Conservation (phyloP, 2,888 invertebrate genomes). For the Lampropteryx suffumata region DNA sequence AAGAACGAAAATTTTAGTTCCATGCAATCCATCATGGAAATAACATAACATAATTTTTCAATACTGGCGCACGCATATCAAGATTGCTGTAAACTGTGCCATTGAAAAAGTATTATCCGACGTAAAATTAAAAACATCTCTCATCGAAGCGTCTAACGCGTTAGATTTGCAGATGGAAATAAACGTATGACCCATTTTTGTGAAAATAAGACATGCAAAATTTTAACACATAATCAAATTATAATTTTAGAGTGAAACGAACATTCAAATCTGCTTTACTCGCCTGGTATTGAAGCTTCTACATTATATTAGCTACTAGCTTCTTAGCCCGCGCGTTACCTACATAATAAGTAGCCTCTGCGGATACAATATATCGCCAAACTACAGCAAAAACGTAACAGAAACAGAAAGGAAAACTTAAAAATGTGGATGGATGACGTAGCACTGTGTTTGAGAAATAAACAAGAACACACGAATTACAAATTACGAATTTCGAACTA, state of each 20-base stretch:
- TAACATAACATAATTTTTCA: neutral
- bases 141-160: constrained; percentile 17
- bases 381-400: too few relatives aligned
- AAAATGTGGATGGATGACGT: too few relatives aligned
- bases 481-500: neutral
- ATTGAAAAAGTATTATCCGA: constrained; percentile 12
- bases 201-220: constrained; percentile 22
- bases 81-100: constrained; percentile 2
- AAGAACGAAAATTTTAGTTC: too few relatives aligned
- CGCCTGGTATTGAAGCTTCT: neutral
- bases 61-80: neutral
- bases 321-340: too few relatives aligned
- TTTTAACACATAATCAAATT: constrained; percentile 6
- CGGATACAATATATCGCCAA: too few relatives aligned
- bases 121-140: constrained; percentile 16
- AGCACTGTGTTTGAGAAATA: neutral
- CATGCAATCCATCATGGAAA: too few relatives aligned
- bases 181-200: constrained; percentile 31
- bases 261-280: neutral
- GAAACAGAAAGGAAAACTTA: too few relatives aligned
- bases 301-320: too few relatives aligned
- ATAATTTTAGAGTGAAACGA: neutral
- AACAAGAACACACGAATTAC: too few relatives aligned
- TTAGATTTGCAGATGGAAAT: constrained; percentile 24
- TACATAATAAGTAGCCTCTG: too few relatives aligned